A percentile compares a stretch with the other conserved stretches of the same genome.
These are phyloP conservation scores for Vidua chalybeata DNA, from an alignment of 2,113 vertebrate genomes.

Conservation along the genomic window DNA sequence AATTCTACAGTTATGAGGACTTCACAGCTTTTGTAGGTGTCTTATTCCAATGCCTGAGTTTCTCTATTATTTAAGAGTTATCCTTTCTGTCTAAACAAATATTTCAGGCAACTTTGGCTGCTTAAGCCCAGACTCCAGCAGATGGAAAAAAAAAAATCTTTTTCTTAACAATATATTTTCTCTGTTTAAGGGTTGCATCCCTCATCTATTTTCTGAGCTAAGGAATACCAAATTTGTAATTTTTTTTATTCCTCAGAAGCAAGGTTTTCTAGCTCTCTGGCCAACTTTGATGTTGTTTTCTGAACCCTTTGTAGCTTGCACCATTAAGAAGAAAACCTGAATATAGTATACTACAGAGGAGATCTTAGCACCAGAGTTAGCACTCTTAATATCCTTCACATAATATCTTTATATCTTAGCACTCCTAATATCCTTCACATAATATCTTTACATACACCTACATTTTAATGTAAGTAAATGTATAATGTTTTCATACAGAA, in stretches of 20 bases:
- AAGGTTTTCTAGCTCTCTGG: neutral
- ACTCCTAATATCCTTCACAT: neutral
- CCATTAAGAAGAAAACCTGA: neutral
- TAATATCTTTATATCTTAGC: neutral
- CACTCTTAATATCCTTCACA: neutral
- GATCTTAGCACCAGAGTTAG: neutral
- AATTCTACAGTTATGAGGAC: neutral
- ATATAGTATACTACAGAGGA: neutral
- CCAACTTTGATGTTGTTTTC: neutral
- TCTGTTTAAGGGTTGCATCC: neutral
- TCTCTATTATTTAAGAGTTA: neutral
- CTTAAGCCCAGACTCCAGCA: neutral
- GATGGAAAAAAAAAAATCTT: neutral
- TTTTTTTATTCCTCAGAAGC: neutral
- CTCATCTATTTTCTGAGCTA: neutral
- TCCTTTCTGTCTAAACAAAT: neutral
- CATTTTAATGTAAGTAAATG: neutral
- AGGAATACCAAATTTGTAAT: neutral
- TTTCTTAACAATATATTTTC: neutral
- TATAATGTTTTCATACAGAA: neutral
- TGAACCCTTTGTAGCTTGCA: neutral
- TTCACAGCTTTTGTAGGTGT: neutral
- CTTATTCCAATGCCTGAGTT: neutral
- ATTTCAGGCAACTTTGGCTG: neutral
- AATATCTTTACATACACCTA: neutral